phyloP scores from a whole-genome alignment of 2,888 invertebrate genomes.

The Himalopsyche tibetana region DNA sequence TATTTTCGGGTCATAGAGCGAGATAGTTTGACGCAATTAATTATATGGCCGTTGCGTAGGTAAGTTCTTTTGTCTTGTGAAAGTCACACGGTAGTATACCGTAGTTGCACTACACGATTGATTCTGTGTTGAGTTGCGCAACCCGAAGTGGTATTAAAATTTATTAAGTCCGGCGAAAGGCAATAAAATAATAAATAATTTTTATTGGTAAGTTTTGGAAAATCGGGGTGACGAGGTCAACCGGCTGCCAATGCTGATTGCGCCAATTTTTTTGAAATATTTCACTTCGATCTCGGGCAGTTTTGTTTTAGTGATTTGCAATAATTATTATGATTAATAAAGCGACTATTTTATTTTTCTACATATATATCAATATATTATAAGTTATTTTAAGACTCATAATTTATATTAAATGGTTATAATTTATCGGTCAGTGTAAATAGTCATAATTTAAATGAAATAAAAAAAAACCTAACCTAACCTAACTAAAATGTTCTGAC shows the following conservation, averaged over 20 bases:
- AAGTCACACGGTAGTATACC: conserved; percentile 10
- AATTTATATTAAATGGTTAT: too few relatives aligned
- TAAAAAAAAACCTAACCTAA: too few relatives aligned
- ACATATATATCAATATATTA: too few relatives aligned
- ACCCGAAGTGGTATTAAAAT: not conserved
- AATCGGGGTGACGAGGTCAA: not conserved
- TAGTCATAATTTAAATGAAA: too few relatives aligned
- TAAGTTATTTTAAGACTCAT: too few relatives aligned
- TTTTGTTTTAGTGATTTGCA: not conserved
- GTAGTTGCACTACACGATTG: not conserved
- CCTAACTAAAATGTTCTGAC: too few relatives aligned
- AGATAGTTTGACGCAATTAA: not conserved
- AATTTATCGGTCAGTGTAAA: too few relatives aligned
- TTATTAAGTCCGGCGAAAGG: conserved; percentile 18
- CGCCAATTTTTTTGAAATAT: not conserved
- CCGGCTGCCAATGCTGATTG: not conserved
- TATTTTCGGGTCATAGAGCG: conserved; percentile 20
- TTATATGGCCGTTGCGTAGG: not conserved
- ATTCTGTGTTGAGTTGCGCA: conserved; percentile 13
- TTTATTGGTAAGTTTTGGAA: conserved; percentile 11
- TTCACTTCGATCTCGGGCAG: not conserved
- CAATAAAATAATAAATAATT: conserved; percentile 2
- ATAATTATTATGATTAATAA: not conserved
- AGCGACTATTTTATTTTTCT: too few relatives aligned
- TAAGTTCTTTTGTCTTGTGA: not conserved